Conservation (phyloP, 2,113 vertebrate species). For the Lamprotornis superbus region DNA sequence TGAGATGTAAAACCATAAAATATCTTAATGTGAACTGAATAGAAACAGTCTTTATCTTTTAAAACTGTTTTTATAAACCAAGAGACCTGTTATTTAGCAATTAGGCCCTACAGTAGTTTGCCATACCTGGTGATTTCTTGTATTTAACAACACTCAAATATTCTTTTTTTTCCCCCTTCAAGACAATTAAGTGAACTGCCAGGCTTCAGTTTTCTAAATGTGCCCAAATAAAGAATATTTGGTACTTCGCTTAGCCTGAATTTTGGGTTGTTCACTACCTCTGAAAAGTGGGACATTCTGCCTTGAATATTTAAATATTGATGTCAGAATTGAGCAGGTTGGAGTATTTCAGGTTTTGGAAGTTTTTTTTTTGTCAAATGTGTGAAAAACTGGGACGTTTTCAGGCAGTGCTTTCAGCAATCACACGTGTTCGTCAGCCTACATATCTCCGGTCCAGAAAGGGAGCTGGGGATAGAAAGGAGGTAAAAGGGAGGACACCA, state of each 20-base stretch:
- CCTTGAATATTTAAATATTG: conserved; percentile 49
- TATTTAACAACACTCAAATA: not conserved
- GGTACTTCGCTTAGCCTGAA: not conserved
- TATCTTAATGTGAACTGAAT: not conserved
- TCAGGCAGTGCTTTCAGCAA: conserved; percentile 17
- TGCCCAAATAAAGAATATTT: not conserved
- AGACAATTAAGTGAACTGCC: not conserved
- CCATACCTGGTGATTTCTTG: not conserved
- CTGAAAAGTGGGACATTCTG: conserved; percentile 33
- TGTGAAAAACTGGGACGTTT: conserved; percentile 55
- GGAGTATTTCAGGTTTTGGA: conserved; percentile 48
- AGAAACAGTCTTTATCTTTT: conserved; percentile 1
- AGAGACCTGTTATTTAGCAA: not conserved
- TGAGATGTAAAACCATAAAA: not conserved
- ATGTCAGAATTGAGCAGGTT: conserved; percentile 49
- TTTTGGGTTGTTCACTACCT: not conserved
- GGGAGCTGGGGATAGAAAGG: not conserved
- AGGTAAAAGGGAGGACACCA: not conserved
- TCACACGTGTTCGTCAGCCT: conserved; percentile 31
- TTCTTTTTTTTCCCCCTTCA: not conserved
- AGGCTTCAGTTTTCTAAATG: not conserved
- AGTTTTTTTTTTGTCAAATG: conserved; percentile 18
- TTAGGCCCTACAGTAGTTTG: not conserved
- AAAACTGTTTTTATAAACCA: not conserved
- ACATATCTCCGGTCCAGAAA: not conserved